Conservation (phyloP, 2,113 vertebrate genomes). For the Nymphicus hollandicus region DNA sequence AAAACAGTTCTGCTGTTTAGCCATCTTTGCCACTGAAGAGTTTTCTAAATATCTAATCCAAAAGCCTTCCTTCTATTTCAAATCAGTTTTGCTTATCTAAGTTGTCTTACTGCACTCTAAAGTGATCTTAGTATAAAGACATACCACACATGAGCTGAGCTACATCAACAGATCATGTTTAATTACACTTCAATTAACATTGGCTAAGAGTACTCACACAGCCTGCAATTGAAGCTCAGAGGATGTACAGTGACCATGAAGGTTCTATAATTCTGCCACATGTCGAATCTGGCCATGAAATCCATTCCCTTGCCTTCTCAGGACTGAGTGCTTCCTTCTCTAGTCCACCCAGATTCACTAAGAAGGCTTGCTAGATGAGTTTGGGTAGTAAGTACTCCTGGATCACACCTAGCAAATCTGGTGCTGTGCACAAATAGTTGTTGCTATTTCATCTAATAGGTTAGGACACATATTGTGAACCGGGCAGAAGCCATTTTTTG, state of each 20-base stretch:
- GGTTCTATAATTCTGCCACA: not conserved
- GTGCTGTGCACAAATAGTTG: fast-evolving
- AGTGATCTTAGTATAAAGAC: not conserved
- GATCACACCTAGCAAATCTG: not conserved
- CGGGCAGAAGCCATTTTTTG: not conserved
- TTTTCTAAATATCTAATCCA: not conserved
- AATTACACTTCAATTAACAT: not conserved
- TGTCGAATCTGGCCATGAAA: not conserved
- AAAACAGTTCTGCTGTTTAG: not conserved
- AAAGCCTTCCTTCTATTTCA: not conserved
- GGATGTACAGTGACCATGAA: not conserved
- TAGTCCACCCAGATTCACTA: not conserved
- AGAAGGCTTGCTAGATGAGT: not conserved
- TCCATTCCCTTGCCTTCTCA: not conserved
- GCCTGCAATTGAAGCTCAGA: not conserved
- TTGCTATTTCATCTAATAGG: not conserved
- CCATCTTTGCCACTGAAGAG: not conserved
- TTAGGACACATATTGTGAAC: not conserved
- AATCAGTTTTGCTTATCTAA: not conserved
- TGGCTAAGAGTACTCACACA: not conserved
- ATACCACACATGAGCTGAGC: not conserved
- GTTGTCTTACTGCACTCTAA: not conserved
- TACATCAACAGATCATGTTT: not conserved
- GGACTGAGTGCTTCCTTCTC: not conserved
- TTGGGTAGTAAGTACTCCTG: not conserved